Base-by-base conservation (phyloP, 2,888 invertebrate species). In the Cryptus viduatorius region DNA sequence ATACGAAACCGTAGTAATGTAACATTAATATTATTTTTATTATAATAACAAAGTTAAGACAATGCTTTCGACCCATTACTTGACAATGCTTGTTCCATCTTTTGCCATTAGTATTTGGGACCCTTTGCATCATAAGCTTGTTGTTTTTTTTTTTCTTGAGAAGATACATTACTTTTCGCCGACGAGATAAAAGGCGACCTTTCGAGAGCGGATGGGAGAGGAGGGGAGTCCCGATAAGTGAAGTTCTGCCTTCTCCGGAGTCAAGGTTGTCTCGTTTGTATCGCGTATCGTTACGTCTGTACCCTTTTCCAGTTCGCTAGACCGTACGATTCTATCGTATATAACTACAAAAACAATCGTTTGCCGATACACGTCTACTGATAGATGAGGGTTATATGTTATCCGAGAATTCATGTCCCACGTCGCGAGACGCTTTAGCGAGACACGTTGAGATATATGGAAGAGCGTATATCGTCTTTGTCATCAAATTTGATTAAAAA, bases 231-330 rank as follows among this genome's bases (percentile, higher is more conserved):
- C 12, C 64, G 31, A 64, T 64, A 64, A 64, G 64, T 37, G 37
- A n/a, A 64, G 29, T 5, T 29, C 37, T 29, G 8, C 29, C n/a
- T 12, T 61, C 10, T 64, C 42, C 4, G 14, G 16, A 31, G 37
- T 12, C 64, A 14, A 14, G 5, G 37, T 37, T 37, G 37, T 64
- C 64, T 64, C 64, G 16, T 64, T 64, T 37, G 59, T 59, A n/a
- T 7, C 12, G 29, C 14, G 37, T 14, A 37, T 37, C 24, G 48
- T 31, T n/a, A 53, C 14, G 69, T 16, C 50, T 31, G 31, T 53
- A 50, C 69, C 64, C n/a, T 64, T 64, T 64, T 64, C 64, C 64
- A 29, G 64, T 29, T 64, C 64, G 37, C 64, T 31, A 64, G 64
- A 64, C 64, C 64, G 37, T 31, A n/a, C 31, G 31, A 31, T 64